A percentile compares a stretch with the other conserved stretches of the same genome.
Conservation (phyloP, 2,797 vertebrate species). For the Pangasius larnaudii region DNA sequence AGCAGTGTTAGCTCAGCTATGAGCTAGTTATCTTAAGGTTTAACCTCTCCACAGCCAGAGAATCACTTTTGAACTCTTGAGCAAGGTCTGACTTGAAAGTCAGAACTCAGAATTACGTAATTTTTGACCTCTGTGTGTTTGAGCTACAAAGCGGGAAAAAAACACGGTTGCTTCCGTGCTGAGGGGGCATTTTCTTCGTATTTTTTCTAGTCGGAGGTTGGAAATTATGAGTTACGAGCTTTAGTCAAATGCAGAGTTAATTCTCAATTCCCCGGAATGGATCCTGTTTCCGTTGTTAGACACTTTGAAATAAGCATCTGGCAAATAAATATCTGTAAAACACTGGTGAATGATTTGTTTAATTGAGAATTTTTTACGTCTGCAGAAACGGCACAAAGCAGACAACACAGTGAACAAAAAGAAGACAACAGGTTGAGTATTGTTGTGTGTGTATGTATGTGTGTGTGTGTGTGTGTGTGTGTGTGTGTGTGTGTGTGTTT, state of each 20-base stretch:
- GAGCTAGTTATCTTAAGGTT: background rate
- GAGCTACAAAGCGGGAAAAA: background rate
- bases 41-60: background rate
- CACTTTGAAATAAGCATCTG: background rate
- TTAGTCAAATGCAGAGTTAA: background rate
- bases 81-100: background rate
- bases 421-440: constrained; percentile 89
- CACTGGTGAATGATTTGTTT: background rate
- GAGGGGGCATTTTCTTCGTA: background rate
- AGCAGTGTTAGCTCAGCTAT: background rate
- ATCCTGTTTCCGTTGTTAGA: background rate
- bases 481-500: constrained; percentile 41
- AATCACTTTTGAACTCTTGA: background rate
- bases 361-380: constrained; percentile 34
- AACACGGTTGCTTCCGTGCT: background rate
- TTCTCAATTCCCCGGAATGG: background rate
- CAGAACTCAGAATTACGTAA: background rate
- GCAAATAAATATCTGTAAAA: background rate
- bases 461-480: constrained; percentile 41
- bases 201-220: background rate
- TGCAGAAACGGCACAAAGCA: constrained; percentile 96
- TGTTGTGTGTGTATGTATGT: constrained; percentile 35
- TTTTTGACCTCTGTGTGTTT: background rate
- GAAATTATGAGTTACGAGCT: background rate
- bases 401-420: constrained; percentile 98